Base-by-base conservation (phyloP, 1,140 invertebrate genomes). In the Neodiprion fabricii region DNA sequence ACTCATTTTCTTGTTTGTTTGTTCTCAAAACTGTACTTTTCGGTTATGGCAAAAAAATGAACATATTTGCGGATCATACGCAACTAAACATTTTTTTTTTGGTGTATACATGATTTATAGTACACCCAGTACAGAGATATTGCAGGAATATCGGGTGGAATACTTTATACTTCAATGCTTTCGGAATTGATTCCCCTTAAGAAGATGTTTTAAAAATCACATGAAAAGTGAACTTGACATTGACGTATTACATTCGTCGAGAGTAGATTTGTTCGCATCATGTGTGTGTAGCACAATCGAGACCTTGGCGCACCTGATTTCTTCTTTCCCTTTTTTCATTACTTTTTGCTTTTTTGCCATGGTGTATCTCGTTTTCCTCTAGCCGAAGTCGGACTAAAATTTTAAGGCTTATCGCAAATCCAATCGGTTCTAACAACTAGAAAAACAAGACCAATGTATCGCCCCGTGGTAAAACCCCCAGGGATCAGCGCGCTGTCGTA, bases 401-500 rank as follows among this genome's bases (percentile, higher is more conserved):
- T 61, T 61, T 61, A 17, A 17, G 53, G 53, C 53, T 61, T 61
- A 61, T 61, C 53, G 53, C 53, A 61, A 61, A 61, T 61, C 53
- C 53, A 61, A 61, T 61, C 53, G 53, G 11, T 61, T 0, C 53
- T 61, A 61, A 61, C 53, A 7, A 61, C 53, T 61, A 61, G n/a
- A 61, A 12, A 61, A 61, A 61, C 53, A 61, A 61, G 3, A 61
- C 53, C 53, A 14, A 17, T 17, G 28, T 40, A 40, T 40, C 28
- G 28, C n/a, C n/a, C n/a, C n/a, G 5, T 61, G 5, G 53, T 61
- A 61, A 61, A 61, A 61, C 53, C 3, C 17, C 28, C n/a, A 9
- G 53, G 53, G 53, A 61, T 9, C 53, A 8, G 53, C n/a, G 11
- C 9, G n/a, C 53, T 61, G 9, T 61, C 53, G 53, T 61, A 61